A percentile compares a stretch with the other conserved stretches of the same genome.
These are phyloP conservation scores for Lasioglossum albipes DNA, from an alignment of 1,140 invertebrate genomes.

Conservation along the genomic window DNA sequence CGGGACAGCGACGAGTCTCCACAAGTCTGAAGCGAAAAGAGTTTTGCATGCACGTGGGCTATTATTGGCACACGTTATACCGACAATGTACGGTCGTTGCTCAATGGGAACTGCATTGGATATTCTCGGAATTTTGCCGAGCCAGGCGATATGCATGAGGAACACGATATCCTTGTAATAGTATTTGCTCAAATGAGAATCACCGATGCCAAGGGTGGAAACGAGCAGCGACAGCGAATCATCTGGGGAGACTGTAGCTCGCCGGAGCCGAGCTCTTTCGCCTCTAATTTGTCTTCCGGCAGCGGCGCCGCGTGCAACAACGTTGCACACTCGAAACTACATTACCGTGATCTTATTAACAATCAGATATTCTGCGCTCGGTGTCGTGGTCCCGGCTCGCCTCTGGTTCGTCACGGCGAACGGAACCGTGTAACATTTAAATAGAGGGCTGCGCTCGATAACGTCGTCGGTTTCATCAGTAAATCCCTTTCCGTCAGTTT, in stretches of 20 bases:
- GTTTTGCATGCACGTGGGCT: not conserved
- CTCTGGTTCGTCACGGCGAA: not conserved
- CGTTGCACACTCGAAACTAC: slow-evolving; percentile 15
- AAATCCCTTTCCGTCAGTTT: not conserved
- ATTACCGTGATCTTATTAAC: slow-evolving; percentile 42
- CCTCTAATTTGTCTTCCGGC: slow-evolving; percentile 39
- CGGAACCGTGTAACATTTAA: slow-evolving; percentile 6
- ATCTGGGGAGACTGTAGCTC: not conserved
- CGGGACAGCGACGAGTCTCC: too few species aligned
- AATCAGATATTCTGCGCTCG: slow-evolving; percentile 19
- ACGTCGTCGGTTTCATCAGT: not conserved
- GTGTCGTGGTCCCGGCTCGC: not conserved
- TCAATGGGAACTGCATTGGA: slow-evolving; percentile 24
- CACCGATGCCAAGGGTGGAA: slow-evolving; percentile 8
- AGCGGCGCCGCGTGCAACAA: slow-evolving; percentile 2
- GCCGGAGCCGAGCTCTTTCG: slow-evolving; percentile 21
- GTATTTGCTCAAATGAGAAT: slow-evolving; percentile 34
- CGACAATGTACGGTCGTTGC: slow-evolving; percentile 16
- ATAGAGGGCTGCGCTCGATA: not conserved
- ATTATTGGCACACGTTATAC: not conserved
- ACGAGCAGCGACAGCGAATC: slow-evolving; percentile 22
- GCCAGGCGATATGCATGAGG: slow-evolving; percentile 12
- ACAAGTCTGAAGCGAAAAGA: too few species aligned
- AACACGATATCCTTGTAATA: slow-evolving; percentile 46
- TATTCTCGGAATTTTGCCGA: slow-evolving; percentile 20